These are phyloP conservation scores for Eretmodus cyanostictus DNA, from an alignment of 2,113 vertebrate genomes.

Conservation along the genomic window DNA sequence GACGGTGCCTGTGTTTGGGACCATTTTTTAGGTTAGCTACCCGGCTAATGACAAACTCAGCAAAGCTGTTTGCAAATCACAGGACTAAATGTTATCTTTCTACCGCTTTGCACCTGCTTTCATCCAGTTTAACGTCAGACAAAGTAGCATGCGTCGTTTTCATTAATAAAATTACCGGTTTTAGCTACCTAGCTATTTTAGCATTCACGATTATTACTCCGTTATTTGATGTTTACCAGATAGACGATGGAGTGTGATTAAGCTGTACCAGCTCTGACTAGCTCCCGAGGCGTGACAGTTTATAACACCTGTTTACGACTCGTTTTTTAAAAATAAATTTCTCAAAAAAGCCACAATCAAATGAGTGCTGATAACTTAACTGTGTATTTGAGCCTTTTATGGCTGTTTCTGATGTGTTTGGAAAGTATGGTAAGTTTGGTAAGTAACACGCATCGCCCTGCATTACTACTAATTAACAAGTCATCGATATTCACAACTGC, in stretches of 20 bases:
- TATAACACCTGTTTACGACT: not conserved
- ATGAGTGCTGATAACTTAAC: not conserved
- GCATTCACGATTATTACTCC: not conserved
- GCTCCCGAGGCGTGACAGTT: not conserved
- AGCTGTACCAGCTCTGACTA: not conserved
- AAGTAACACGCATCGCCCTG: not conserved
- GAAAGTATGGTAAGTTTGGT: not conserved
- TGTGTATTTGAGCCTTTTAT: not conserved
- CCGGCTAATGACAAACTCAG: not conserved
- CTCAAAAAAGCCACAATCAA: not conserved
- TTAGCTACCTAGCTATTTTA: not conserved
- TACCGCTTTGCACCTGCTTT: fast-evolving
- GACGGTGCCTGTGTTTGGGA: not conserved
- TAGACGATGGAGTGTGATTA: not conserved
- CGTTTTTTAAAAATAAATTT: not conserved
- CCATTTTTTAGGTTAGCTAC: not conserved
- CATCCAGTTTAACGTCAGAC: too few relatives aligned
- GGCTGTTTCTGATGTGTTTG: not conserved
- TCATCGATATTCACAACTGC: not conserved
- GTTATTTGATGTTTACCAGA: not conserved
- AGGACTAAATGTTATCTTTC: not conserved
- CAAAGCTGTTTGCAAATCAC: not conserved
- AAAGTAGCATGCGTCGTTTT: not conserved
- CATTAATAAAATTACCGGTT: not conserved
- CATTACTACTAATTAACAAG: not conserved